Evolutionary conservation across 2,888 invertebrate genomes (phyloP), one percentile per base, ranked within the genome.

Genomic region (Yponomeuta malinellus): DNA sequence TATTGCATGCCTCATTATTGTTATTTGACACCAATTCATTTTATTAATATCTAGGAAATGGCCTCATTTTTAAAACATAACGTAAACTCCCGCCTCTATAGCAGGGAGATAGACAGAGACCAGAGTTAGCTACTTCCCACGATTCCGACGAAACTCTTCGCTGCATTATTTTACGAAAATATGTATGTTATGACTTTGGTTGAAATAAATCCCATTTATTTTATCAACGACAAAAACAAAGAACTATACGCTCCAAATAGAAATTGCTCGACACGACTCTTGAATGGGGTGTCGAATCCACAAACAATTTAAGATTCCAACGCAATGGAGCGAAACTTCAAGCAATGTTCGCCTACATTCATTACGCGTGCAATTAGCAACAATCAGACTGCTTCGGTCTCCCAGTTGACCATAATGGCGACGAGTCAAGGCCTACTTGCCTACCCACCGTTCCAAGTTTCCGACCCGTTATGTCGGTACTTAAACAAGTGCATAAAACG

Each of bases 371-470:
- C 72, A 73, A 72, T 74, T 74, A 74, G 72, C 70, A 68, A 68
- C 70, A 76, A 78, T 73, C 78, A 76, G 78, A 79, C 80, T 78
- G 78, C 75, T 73, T 76, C 74, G 77, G 78, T 48, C 23, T 48
- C n/a, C 66, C 43, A 82, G 83, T 80, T 82, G 82, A 81, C 79
- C 76, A 81, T 80, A 76, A 78, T 77, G 76, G 77, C 76, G 80
- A 79, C 81, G 79, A 78, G 76, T 76, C 77, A 78, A 85, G 83
- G 80, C 85, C 84, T 81, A 84, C 79, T 84, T 87, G 86, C 87
- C 84, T 86, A 83, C 85, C 87, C 86, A 83, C 86, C 86, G 85
- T 87, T 85, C 82, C 77, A 78, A 43, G 43, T 43, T 43, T 43
- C 43, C 43, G 43, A 79, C 76, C 87, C 87, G 87, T 86, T 88